Evolutionary conservation across 2,888 invertebrate species (phyloP).

Genomic region (Acleris sparsana): DNA sequence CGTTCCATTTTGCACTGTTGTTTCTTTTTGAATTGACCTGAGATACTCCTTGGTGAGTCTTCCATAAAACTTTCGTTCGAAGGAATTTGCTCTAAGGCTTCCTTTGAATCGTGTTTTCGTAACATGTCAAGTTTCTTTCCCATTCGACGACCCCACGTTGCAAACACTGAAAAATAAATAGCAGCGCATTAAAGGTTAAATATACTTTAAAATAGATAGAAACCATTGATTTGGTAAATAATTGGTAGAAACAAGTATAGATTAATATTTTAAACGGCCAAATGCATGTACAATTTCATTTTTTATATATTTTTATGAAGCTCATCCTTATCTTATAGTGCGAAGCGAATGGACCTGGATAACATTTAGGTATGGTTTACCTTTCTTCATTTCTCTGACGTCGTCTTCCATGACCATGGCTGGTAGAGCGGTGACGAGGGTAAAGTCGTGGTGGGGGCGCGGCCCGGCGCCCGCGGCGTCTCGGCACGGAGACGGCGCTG

Average conservation of each 20-base stretch:
- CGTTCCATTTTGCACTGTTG: constrained; percentile 84
- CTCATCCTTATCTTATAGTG: too few relatives aligned
- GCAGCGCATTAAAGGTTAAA: background rate
- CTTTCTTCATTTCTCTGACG: constrained; percentile 84
- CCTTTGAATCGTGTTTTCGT: constrained; percentile 86
- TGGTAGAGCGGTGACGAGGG: constrained; percentile 90
- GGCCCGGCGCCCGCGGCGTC: constrained; percentile 60
- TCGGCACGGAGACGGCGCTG: constrained; percentile 68
- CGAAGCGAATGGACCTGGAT: too few relatives aligned
- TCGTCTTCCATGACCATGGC: constrained; percentile 90
- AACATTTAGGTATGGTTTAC: constrained; percentile 47
- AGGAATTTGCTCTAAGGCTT: constrained; percentile 70
- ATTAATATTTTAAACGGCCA: too few relatives aligned
- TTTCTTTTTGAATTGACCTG: constrained; percentile 81
- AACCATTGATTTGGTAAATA: too few relatives aligned
- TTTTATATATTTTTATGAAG: too few relatives aligned
- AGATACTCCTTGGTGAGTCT: constrained; percentile 61
- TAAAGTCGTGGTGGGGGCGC: constrained; percentile 83
- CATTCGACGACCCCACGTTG: constrained; percentile 91
- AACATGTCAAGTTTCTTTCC: constrained; percentile 90
- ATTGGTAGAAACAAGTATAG: too few relatives aligned
- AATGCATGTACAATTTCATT: too few relatives aligned
- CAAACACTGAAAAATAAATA: constrained; percentile 80
- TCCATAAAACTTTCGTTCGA: constrained; percentile 58
- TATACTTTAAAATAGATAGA: too few relatives aligned